phyloP scores from a whole-genome alignment of 2,797 vertebrate genomes.

The Pteronotus mesoamericanus region DNA sequence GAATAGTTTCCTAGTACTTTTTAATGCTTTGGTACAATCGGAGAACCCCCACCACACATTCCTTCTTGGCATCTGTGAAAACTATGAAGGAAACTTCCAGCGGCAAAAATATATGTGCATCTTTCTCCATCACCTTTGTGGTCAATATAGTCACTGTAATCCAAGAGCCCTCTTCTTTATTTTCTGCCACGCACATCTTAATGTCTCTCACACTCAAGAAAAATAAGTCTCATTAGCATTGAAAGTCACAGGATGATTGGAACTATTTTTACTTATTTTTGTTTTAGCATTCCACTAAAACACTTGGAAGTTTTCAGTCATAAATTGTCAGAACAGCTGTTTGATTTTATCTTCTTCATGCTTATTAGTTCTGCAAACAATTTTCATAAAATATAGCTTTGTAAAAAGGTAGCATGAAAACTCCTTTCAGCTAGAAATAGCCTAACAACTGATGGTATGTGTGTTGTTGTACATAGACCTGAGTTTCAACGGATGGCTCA shows the following conservation, averaged over 20 bases:
- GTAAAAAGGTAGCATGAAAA: not conserved
- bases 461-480: not conserved
- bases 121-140: not conserved
- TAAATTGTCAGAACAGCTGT: not conserved
- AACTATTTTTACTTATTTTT: not conserved
- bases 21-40: not conserved
- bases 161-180: not conserved
- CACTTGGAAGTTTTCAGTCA: not conserved
- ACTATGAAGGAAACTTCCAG: not conserved
- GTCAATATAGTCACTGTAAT: not conserved
- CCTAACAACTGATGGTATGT: not conserved
- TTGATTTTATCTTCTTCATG: not conserved
- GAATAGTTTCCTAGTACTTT: not conserved
- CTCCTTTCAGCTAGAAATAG: not conserved
- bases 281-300: not conserved
- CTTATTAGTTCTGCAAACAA: not conserved
- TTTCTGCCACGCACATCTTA: not conserved
- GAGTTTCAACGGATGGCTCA: not conserved
- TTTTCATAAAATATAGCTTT: not conserved
- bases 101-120: not conserved
- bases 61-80: not conserved
- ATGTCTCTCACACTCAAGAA: not conserved
- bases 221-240: not conserved
- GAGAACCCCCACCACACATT: rapidly evolving
- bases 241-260: not conserved